Conservation (phyloP, 2,797 vertebrate genomes). For the Pteropus rufus region DNA sequence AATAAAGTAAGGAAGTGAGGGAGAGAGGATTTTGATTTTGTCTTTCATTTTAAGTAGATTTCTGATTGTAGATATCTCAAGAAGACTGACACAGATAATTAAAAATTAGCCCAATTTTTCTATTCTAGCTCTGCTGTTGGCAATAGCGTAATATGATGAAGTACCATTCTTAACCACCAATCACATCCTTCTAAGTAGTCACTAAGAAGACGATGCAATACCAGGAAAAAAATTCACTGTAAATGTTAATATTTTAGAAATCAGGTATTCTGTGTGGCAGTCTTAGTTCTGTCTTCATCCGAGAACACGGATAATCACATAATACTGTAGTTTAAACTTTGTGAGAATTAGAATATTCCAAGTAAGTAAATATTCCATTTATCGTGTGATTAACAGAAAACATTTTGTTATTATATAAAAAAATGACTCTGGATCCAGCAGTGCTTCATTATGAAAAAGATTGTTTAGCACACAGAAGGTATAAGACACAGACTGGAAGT, state of each 20-base stretch:
- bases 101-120: background rate
- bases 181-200: background rate
- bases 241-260: background rate
- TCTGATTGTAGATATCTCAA: background rate
- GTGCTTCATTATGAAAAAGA: background rate
- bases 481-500: background rate
- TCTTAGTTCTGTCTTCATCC: background rate
- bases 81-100: background rate
- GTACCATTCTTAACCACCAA: background rate
- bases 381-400: background rate
- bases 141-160: background rate
- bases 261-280: background rate
- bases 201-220: background rate
- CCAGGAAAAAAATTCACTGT: background rate
- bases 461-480: background rate
- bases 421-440: background rate
- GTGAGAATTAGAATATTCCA: background rate
- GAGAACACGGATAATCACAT: background rate
- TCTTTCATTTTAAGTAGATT: background rate
- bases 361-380: background rate
- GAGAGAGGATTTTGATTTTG: background rate
- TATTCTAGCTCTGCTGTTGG: background rate
- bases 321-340: background rate
- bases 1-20: background rate
- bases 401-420: background rate